Evolutionary conservation across 1,140 invertebrate species (phyloP), one percentile per base, ranked within the genome.

Genomic region (Cotesia typhae): DNA sequence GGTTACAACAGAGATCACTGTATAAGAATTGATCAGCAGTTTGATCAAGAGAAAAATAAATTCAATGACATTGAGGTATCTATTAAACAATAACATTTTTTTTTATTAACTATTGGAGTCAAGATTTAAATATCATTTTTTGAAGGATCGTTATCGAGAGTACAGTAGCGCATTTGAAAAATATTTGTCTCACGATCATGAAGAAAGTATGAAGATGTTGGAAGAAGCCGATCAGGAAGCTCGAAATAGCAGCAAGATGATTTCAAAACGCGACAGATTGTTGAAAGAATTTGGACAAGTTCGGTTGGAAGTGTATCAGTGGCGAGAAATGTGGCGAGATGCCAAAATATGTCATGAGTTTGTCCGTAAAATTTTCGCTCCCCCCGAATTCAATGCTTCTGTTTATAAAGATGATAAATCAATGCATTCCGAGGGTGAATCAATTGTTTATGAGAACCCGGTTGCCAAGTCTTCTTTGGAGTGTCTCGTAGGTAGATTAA

Each of bases 311-410:
- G 80, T 92, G 17, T 90, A 91, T 60, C 88, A 88, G 36, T 88
- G 89, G 60, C 89, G 90, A 73, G 91, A 92, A 78, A 89, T 87
- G 17, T 90, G 91, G 84, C 81, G 88, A 64, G 89, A 88, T 64
- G 87, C 89, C 52, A 86, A 91, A 76, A 89, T 90, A 71, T 92
- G 91, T 81, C 90, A 92, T 82, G 88, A 87, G 75, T 92, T 92
- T 82, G 81, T 92, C 20, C 89, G 88, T 77, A 88, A 88, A 77
- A 82, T 90, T 10, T 88, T 90, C 41, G 89, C 90, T 9, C 80
- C 9, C 12, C 17, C n/a, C 7, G 41, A 52, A 66, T n/a, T 47
- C 10, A 47, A 47, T 6, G 41, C 41, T 47, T 14, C 36, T 41
- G 28, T 28, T n/a, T n/a, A 59, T 38, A 51, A 51, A 14, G 6